Conservation (phyloP, 2,113 vertebrate genomes). For the Cyprinus carpio region DNA sequence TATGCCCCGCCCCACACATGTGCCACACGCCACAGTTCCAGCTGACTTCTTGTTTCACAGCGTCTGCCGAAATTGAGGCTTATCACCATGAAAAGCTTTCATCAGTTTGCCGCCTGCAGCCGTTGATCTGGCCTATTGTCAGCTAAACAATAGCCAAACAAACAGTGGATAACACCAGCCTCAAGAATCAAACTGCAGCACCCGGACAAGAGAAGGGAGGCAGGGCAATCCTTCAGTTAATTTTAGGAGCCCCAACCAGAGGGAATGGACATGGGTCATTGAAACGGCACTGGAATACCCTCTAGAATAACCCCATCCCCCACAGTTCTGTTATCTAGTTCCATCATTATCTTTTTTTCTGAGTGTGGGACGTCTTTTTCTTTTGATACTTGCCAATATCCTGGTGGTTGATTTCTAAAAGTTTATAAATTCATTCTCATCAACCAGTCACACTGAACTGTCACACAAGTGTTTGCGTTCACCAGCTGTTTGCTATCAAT, state of each 20-base stretch:
- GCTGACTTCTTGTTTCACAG: not conserved
- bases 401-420: slow-evolving; percentile 20
- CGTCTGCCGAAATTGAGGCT: slow-evolving; percentile 26
- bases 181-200: slow-evolving; percentile 32
- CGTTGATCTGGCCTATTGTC: slow-evolving; percentile 39
- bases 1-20: not conserved
- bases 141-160: slow-evolving; percentile 47
- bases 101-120: slow-evolving; percentile 51
- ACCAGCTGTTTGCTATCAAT: slow-evolving; percentile 27
- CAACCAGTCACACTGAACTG: slow-evolving; percentile 15
- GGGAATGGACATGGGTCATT: slow-evolving; percentile 39
- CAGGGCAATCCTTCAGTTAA: slow-evolving; percentile 20
- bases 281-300: slow-evolving; percentile 3
- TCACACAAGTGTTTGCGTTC: not conserved
- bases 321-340: not conserved
- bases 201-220: not conserved
- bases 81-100: slow-evolving; percentile 40
- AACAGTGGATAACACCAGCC: slow-evolving; percentile 47
- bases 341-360: slow-evolving; percentile 1
- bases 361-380: not conserved
- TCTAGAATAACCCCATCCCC: slow-evolving; percentile 31
- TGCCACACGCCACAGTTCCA: not conserved
- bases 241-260: slow-evolving; percentile 7
- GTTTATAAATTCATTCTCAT: slow-evolving; percentile 23
- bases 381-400: not conserved